Base-by-base conservation (phyloP, 2,888 invertebrate genomes). In the Oligia latruncula region DNA sequence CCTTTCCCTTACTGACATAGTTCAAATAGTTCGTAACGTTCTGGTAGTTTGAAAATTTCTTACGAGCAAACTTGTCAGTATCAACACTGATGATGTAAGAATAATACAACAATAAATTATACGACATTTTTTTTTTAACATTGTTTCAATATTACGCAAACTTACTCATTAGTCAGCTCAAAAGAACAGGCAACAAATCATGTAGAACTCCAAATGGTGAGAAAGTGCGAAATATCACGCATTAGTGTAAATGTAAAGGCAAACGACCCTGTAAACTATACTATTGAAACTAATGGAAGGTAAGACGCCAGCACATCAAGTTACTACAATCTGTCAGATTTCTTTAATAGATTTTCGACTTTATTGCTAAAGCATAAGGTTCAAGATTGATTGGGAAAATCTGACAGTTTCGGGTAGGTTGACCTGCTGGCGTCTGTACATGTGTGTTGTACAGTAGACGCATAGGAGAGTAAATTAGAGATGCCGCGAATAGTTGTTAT, bases 151-250 rank as follows among this genome's bases (percentile, higher is more conserved):
- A 72, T 40, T 52, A 79, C 43, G 66, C 70, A 76, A 77, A 68
- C 49, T 55, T 20, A 72, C 40, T 52, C 35, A 66, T 60, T 58
- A 52, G 40, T 77, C 55, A 65, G 66, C 64, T 43, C 43, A 72
- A 74, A 75, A 67, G 58, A 72, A 75, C 64, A 73, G 43, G 20
- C 40, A 66, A 68, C 66, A 83, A 55, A 82, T 76, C 64, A 67
- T 35, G 62, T 86, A 85, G 82, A 87, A 83, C 84, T 80, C 82
- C 58, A 82, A 90, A 85, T 82, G 88, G 84, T 83, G 90, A 91
- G 96, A 96, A 96, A 96, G 96, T 96, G 96, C 89, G 93, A 96
- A 95, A 96, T 96, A 93, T 94, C 94, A 90, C 95, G 91, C 88
- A 78, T 88, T 85, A 88, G 92, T 93, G 95, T 89, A 92, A 95